These are phyloP conservation scores for Ormia ochracea DNA, from an alignment of 2,888 invertebrate species.

Conservation along the genomic window DNA sequence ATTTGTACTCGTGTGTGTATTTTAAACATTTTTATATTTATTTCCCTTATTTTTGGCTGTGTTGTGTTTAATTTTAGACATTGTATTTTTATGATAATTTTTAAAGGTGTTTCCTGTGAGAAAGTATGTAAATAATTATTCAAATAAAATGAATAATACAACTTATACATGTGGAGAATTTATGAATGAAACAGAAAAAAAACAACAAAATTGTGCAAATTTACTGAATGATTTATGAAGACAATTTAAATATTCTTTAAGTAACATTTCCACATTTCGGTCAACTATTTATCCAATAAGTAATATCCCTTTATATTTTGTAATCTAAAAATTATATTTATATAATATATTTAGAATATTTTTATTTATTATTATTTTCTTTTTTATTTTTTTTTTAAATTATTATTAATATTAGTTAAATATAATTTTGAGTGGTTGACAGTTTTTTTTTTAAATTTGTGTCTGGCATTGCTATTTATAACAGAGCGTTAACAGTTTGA, in stretches of 20 bases:
- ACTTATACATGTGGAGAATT: background rate
- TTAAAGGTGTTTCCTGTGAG: conserved; percentile 49
- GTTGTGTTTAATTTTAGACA: conserved; percentile 46
- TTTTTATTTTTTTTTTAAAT: too few relatives aligned
- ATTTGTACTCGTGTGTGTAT: background rate
- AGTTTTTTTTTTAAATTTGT: background rate
- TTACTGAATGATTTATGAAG: too few relatives aligned
- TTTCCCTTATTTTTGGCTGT: conserved; percentile 42
- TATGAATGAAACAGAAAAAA: conserved; percentile 22
- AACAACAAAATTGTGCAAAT: background rate
- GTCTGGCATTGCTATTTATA: background rate
- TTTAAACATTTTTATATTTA: conserved; percentile 1
- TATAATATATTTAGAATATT: too few relatives aligned
- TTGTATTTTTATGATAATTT: conserved; percentile 52
- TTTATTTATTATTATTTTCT: too few relatives aligned
- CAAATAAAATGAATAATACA: background rate
- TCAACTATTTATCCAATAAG: too few relatives aligned
- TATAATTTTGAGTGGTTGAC: background rate
- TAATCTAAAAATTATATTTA: too few relatives aligned
- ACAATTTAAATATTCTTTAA: too few relatives aligned
- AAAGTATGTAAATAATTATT: conserved; percentile 26
- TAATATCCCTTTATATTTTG: too few relatives aligned
- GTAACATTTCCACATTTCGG: too few relatives aligned
- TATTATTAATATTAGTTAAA: too few relatives aligned
- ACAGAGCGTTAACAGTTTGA: background rate